Base-by-base conservation (phyloP, 2,113 vertebrate species). In the Cichladusa arquata region DNA sequence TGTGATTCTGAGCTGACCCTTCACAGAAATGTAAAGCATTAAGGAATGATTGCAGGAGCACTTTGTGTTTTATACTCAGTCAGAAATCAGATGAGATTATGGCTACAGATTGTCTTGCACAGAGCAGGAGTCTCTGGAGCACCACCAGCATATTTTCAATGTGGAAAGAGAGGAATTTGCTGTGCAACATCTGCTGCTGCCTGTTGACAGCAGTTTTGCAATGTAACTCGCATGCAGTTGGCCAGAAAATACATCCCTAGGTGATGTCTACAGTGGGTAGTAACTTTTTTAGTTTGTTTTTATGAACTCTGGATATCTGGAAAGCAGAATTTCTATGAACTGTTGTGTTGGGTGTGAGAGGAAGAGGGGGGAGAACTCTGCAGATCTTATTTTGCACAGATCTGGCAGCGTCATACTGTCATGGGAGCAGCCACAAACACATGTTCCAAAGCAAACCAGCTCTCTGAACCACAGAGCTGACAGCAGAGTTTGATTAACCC, bases 401-500 rank as follows among this genome's bases (percentile, higher is more conserved):
- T 71, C 84, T 94, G 66, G 66, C 50, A 87, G 28, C 1, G 0
- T 53, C 17, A 2, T 48, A 7, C 13, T 76, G 36, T 56, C 74
- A 73, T 58, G 74, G 74, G 74, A 85, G 40, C 64, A 73, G 54
- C 1, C 5, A 72, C 56, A 88, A 90, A 80, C 18, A 11, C 19
- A 8, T 10, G 14, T 15, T 95, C 58, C 70, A 77, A 92, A 74
- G 71, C 29, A 90, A 94, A 86, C 22, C 42, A 66, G 16, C 40
- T 58, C 61, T 76, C 58, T 1, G 3, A 88, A 36, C 23, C 60
- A 31, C 18, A 0, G 6, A 80, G 26, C 33, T 40, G 45, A 93
- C 40, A 48, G 53, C 20, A 70, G 48, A 79, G 62, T 88, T 95
- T 87, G 36, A 77, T 87, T 94, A 95, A 95, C 81, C 81, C 58